Percentiles rank a stretch among this genome's conserved stretches.
Evolutionary conservation across 2,888 invertebrate species (phyloP).

Genomic region (Latrodectus hesperus): DNA sequence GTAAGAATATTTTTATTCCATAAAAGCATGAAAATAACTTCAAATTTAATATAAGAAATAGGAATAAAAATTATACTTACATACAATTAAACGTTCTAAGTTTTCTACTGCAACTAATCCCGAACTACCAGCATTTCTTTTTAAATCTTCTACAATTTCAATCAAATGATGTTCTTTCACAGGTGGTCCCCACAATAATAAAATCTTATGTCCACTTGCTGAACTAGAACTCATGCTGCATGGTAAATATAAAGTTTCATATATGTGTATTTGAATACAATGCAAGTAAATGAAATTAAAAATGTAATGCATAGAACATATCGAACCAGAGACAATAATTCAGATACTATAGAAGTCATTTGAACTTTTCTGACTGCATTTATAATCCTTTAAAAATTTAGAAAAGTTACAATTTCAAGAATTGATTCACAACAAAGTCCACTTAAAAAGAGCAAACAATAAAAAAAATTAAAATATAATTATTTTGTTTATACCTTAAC

Average conservation of each 20-base stretch:
- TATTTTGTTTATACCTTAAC: no score
- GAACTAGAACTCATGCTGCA: slow-evolving; percentile 39
- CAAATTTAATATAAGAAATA: background rate
- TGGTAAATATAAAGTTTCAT: background rate
- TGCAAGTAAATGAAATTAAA: no score
- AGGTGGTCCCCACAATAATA: slow-evolving; percentile 79
- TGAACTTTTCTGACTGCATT: no score
- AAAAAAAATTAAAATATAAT: background rate
- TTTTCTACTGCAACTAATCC: slow-evolving; percentile 79
- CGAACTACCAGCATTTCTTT: slow-evolving; percentile 75
- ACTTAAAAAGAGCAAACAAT: no score
- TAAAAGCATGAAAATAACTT: background rate
- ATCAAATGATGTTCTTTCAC: slow-evolving; percentile 77
- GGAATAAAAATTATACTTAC: slow-evolving; percentile 76
- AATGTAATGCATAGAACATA: no score
- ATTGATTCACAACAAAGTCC: no score
- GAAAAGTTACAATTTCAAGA: no score
- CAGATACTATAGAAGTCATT: no score
- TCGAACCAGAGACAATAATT: no score
- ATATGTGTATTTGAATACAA: no score
- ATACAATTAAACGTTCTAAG: slow-evolving; percentile 79
- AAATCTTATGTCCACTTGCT: slow-evolving; percentile 76
- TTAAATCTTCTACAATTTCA: slow-evolving; percentile 78
- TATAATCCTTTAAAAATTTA: no score
- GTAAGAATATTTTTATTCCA: no score